Conservation (phyloP, 2,113 vertebrate species). For the Tricholaema leucomelas region DNA sequence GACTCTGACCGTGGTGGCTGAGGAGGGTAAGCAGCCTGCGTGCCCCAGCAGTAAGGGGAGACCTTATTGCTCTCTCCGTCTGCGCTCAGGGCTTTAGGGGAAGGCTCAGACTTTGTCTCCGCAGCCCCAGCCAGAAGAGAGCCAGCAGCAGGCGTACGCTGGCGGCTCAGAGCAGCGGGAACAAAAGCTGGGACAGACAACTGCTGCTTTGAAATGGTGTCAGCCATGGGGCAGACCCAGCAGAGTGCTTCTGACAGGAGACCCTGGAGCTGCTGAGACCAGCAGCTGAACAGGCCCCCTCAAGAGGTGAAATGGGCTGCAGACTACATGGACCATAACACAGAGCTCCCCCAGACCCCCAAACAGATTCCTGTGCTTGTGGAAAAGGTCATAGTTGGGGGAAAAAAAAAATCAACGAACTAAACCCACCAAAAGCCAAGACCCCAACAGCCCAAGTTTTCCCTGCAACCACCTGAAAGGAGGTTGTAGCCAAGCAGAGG, state of each 20-base stretch:
- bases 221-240: neutral
- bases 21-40: slow-evolving; percentile 82
- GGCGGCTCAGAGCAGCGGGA: neutral
- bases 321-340: neutral
- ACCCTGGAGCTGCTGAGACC: neutral
- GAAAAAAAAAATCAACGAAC: neutral
- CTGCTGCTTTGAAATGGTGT: neutral
- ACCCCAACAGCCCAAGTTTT: neutral
- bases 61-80: too few species aligned
- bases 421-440: neutral
- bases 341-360: neutral
- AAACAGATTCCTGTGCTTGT: rapidly evolving
- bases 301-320: neutral
- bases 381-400: neutral
- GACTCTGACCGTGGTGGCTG: slow-evolving; percentile 91
- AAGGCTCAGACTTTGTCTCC: slow-evolving; percentile 20
- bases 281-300: neutral
- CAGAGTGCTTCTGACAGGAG: neutral
- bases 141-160: neutral
- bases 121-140: neutral
- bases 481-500: too few species aligned
- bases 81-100: neutral
- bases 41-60: too few species aligned
- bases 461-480: too few species aligned
- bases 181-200: neutral